These are phyloP conservation scores for Macrotus californicus DNA, from an alignment of 2,113 vertebrate genomes.

Conservation along the genomic window DNA sequence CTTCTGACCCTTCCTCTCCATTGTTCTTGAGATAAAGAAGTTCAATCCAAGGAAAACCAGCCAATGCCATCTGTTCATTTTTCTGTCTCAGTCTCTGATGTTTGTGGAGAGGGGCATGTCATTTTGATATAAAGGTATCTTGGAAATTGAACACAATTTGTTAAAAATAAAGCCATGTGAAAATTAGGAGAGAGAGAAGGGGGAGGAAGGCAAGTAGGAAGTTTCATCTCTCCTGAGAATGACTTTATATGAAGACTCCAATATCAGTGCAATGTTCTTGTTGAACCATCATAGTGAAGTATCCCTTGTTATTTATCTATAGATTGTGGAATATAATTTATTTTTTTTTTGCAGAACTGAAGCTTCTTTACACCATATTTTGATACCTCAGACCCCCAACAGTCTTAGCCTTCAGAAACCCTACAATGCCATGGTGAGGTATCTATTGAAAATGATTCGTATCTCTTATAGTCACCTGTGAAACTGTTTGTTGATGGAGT, in stretches of 20 bases:
- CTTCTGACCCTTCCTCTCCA: neutral
- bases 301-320: neutral
- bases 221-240: accelerated
- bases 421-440: neutral
- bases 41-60: neutral
- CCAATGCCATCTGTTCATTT: neutral
- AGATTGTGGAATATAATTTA: neutral
- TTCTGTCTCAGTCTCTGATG: neutral
- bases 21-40: neutral
- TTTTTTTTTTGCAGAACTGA: neutral
- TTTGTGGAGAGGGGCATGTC: neutral
- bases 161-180: neutral
- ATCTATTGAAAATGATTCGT: neutral
- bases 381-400: neutral
- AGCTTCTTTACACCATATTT: neutral
- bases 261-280: neutral
- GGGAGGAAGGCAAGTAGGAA: neutral
- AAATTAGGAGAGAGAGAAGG: neutral
- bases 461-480: neutral
- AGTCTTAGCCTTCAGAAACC: neutral
- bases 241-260: neutral
- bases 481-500: neutral
- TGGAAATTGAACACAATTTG: neutral
- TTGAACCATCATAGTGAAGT: neutral
- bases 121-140: neutral